Conservation (phyloP, 1,140 invertebrate genomes). For the Vanessa tameamea region DNA sequence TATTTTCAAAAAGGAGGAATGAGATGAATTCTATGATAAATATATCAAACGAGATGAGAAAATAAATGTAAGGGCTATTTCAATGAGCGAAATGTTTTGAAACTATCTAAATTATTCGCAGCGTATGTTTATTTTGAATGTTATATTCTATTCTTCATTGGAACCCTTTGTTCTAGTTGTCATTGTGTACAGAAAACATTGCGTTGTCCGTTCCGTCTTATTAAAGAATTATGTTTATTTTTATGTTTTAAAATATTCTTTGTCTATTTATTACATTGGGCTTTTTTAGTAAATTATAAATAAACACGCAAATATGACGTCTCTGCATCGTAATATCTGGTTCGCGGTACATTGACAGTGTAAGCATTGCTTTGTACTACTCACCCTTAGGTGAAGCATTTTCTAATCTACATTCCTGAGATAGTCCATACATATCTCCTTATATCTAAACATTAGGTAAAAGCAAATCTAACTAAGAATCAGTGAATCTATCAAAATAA, state of each 20-base stretch:
- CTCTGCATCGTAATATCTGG: too few relatives aligned
- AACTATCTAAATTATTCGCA: slow-evolving; percentile 32
- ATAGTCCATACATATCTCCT: too few relatives aligned
- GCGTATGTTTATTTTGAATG: slow-evolving; percentile 67
- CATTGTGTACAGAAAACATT: slow-evolving; percentile 66
- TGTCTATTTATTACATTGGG: not conserved
- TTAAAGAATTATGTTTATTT: slow-evolving; percentile 48
- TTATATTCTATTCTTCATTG: slow-evolving; percentile 68
- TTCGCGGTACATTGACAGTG: too few relatives aligned
- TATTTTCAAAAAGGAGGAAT: too few relatives aligned
- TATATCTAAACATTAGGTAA: too few relatives aligned
- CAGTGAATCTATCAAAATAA: too few relatives aligned
- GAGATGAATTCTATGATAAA: not conserved
- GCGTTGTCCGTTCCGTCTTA: slow-evolving; percentile 48
- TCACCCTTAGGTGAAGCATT: too few relatives aligned
- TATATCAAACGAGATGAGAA: not conserved
- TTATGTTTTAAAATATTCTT: slow-evolving; percentile 27
- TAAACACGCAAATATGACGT: too few relatives aligned
- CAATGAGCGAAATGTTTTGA: slow-evolving; percentile 28
- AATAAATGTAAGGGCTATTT: slow-evolving; percentile 12
- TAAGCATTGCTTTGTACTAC: too few relatives aligned
- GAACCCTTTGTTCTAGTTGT: slow-evolving; percentile 70
- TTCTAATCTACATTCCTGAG: too few relatives aligned
- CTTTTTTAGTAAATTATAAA: not conserved
- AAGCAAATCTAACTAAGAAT: too few relatives aligned